phyloP scores from a whole-genome alignment of 1,140 invertebrate genomes.

The Campodea augens region DNA sequence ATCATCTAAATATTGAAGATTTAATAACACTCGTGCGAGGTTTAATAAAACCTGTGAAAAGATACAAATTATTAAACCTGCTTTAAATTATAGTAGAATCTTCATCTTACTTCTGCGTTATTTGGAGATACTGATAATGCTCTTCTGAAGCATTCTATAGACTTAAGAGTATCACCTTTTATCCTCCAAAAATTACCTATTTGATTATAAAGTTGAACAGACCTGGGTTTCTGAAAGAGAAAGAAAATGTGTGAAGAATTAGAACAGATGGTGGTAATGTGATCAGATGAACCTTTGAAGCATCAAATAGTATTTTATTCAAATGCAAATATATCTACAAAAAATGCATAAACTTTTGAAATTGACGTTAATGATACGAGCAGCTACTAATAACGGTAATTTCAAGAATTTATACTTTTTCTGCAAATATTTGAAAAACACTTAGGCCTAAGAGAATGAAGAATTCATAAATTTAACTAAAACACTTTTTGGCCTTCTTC shows the following conservation, averaged over 20 bases:
- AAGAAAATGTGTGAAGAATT: conserved; percentile 2
- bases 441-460: no score
- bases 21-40: conserved; percentile 61
- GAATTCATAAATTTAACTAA: no score
- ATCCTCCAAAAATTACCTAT: conserved; percentile 77
- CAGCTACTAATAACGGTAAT: no score
- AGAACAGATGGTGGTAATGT: no score
- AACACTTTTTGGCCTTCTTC: no score
- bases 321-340: background rate
- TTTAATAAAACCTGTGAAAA: conserved; percentile 44
- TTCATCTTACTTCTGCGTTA: conserved; percentile 59
- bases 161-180: conserved; percentile 59
- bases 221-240: conserved; percentile 51
- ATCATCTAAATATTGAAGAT: conserved; percentile 69
- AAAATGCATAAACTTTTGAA: no score
- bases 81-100: no score
- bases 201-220: conserved; percentile 66
- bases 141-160: conserved; percentile 70
- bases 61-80: no score
- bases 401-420: no score
- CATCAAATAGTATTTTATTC: background rate
- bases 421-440: no score
- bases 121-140: conserved; percentile 66
- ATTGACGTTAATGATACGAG: no score
- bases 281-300: background rate